Percentiles rank a stretch among this genome's conserved stretches.
These are phyloP conservation scores for Centropyge bicolor DNA, from an alignment of 2,797 vertebrate species.

Conservation along the genomic window DNA sequence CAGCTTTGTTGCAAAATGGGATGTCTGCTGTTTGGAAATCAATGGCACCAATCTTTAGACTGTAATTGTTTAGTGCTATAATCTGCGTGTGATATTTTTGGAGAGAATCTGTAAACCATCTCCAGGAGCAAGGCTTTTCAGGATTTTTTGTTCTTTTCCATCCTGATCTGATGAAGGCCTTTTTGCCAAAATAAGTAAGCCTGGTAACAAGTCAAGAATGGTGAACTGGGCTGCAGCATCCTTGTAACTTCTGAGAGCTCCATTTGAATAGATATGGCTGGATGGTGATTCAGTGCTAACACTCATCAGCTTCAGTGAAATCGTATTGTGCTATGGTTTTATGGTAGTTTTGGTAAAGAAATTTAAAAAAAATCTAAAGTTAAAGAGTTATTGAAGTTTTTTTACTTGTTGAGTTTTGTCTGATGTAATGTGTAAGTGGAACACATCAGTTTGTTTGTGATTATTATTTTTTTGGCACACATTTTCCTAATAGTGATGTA, in stretches of 20 bases:
- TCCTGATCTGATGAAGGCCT: not conserved
- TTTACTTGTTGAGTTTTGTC: not conserved
- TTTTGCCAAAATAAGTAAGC: not conserved
- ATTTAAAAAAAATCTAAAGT: not conserved
- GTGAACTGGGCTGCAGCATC: not conserved
- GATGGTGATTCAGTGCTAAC: not conserved
- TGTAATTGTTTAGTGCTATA: not conserved
- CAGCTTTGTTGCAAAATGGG: not conserved
- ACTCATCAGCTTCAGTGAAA: not conserved
- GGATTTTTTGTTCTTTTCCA: not conserved
- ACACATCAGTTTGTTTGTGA: not conserved
- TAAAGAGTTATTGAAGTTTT: not conserved
- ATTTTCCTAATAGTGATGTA: not conserved
- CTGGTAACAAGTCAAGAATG: not conserved
- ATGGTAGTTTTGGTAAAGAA: not conserved
- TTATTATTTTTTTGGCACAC: not conserved
- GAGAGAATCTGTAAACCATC: not conserved
- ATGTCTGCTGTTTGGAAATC: slow-evolving; percentile 11
- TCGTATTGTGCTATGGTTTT: not conserved
- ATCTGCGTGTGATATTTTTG: not conserved
- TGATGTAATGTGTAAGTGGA: not conserved
- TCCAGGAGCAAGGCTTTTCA: not conserved
- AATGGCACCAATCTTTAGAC: slow-evolving; percentile 6
- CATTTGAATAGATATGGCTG: not conserved
- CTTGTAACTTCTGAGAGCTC: not conserved